These are phyloP conservation scores for Parus major DNA, from an alignment of 2,113 vertebrate genomes.

Conservation along the genomic window DNA sequence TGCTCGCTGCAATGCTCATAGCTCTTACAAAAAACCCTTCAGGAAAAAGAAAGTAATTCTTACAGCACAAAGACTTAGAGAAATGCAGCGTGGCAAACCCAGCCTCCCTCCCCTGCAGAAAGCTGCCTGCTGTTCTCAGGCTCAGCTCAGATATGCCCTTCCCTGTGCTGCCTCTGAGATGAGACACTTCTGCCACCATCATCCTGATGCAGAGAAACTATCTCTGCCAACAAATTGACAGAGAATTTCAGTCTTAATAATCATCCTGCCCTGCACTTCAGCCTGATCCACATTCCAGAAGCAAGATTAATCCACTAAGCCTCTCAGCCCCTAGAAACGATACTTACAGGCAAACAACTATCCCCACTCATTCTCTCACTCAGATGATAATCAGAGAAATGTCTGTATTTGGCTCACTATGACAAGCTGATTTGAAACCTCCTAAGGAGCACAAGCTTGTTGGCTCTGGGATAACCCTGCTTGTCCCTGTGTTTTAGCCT, in stretches of 20 bases:
- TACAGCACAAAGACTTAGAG: neutral
- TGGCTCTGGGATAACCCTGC: neutral
- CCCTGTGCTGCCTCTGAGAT: neutral
- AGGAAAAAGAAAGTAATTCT: neutral
- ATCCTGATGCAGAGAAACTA: conserved; percentile 38
- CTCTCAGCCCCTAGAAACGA: conserved; percentile 61
- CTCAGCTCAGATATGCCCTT: neutral
- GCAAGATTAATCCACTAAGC: conserved; percentile 71
- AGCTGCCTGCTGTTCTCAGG: neutral
- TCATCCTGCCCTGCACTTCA: conserved; percentile 63
- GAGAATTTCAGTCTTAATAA: conserved; percentile 69
- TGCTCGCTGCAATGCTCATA: neutral
- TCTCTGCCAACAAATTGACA: conserved; percentile 63
- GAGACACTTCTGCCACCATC: neutral
- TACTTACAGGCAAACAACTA: conserved; percentile 57
- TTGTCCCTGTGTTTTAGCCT: neutral
- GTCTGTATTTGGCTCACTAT: conserved; percentile 51
- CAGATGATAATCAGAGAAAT: conserved; percentile 59
- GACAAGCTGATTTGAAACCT: conserved; percentile 48
- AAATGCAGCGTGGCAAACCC: neutral
- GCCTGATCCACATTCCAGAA: conserved; percentile 61
- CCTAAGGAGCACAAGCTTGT: neutral
- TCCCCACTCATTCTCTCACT: conserved; percentile 51
- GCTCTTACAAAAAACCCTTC: neutral
- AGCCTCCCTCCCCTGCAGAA: neutral